phyloP scores from a whole-genome alignment of 1,140 invertebrate species.

The Harpegnathos saltator region DNA sequence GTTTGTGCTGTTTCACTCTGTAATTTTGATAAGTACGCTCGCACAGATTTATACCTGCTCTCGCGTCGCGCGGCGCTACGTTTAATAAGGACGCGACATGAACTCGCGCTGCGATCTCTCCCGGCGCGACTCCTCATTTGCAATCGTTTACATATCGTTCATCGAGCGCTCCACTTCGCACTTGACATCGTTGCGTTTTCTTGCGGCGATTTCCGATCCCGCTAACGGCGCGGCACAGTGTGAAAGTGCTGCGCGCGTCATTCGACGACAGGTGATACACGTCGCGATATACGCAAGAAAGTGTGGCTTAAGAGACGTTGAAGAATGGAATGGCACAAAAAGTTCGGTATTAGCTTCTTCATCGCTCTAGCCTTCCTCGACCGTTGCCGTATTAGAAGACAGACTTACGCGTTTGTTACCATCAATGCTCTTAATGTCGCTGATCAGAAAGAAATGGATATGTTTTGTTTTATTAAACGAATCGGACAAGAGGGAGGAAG shows the following conservation, averaged over 20 bases:
- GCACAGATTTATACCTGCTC: neutral
- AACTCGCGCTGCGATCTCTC: neutral
- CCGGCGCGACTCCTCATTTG: conserved; percentile 13
- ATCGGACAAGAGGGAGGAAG: conserved; percentile 14
- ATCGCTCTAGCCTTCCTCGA: conserved; percentile 5
- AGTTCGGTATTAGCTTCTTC: conserved; percentile 43
- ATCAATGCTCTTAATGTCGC: too few species aligned
- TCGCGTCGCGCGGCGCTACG: too few species aligned
- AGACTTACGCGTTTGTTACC: conserved; percentile 29
- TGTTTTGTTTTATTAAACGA: too few species aligned
- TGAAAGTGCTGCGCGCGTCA: conserved; percentile 28
- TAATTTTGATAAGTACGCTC: neutral
- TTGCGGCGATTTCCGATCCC: conserved; percentile 30
- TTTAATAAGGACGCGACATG: neutral
- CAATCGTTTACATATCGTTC: conserved; percentile 47
- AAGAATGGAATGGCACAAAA: conserved; percentile 51
- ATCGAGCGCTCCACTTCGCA: conserved; percentile 19
- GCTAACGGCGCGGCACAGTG: conserved; percentile 1
- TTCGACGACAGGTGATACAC: conserved; percentile 55
- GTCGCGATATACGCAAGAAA: conserved; percentile 48
- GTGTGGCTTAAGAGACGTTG: conserved; percentile 44
- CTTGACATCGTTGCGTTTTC: conserved; percentile 34
- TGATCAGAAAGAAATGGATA: too few species aligned
- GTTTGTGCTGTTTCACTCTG: neutral
- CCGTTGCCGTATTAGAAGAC: neutral